Base-by-base conservation (phyloP, 2,888 invertebrate genomes). In the Cephus pulcher region DNA sequence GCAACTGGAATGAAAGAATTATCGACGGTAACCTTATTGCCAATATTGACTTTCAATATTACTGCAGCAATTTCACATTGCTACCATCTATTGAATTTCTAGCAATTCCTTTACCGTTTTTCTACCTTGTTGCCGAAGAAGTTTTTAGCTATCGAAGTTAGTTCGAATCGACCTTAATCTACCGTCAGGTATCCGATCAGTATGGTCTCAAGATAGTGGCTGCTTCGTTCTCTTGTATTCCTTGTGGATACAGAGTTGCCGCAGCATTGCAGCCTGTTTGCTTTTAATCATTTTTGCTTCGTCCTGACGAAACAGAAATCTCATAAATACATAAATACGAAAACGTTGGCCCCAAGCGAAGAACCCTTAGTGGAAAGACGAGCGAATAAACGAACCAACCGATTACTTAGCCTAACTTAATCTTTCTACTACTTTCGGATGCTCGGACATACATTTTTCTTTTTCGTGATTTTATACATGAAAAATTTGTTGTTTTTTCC, bases 261-360 rank as follows among this genome's bases (percentile, higher is more conserved):
- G 73, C 71, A 77, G 79, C 80, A 78, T 87, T 79, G 79, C 81
- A 73, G 74, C 74, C 73, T 84, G 88, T 90, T 91, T 90, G 86
- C 88, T 86, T 90, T 91, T 90, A 90, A 90, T 90, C 88, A 89
- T 89, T 89, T 89, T 88, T 88, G 84, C 83, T 84, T 76, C 80
- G 78, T 81, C 79, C 75, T 80, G 82, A 80, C 79, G 80, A 75
- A 87, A 83, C 83, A 83, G 86, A 89, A 90, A 89, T 90, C 87
- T 90, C 88, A 90, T 91, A 90, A 90, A 91, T 90, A 90, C 87
- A 88, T 90, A 88, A 90, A 89, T 88, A 87, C 80, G 86, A 87
- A 89, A 88, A 86, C 82, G 84, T 82, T 86, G 80, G 79, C 83
- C 85, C 80, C 74, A 81, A 80, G 82, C 80, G 76, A 74, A 23